These are phyloP conservation scores for Nothoprocta pentlandii DNA, from an alignment of 2,113 vertebrate genomes.

Conservation along the genomic window DNA sequence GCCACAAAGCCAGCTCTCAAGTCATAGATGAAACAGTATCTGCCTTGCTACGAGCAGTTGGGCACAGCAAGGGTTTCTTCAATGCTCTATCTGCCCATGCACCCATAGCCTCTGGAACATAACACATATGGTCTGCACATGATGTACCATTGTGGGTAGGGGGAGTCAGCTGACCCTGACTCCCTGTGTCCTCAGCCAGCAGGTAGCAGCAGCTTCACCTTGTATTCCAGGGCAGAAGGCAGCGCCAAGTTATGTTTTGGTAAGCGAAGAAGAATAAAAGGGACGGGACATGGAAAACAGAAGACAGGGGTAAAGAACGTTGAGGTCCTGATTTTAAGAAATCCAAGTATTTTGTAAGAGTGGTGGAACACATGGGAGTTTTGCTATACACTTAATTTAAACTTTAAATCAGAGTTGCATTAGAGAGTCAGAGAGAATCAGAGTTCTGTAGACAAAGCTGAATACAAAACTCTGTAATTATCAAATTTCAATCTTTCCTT, in stretches of 20 bases:
- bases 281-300: too few relatives aligned
- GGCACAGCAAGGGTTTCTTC: not conserved
- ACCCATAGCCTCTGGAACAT: accelerated
- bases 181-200: too few relatives aligned
- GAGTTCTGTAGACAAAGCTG: not conserved
- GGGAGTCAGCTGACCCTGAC: too few relatives aligned
- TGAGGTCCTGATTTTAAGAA: too few relatives aligned
- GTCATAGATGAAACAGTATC: not conserved
- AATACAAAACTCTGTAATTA: not conserved
- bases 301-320: too few relatives aligned
- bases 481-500: not conserved
- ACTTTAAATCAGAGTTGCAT: not conserved
- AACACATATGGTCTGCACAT: too few relatives aligned
- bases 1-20: not conserved
- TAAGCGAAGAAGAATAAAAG: too few relatives aligned
- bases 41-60: not conserved
- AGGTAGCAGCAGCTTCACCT: too few relatives aligned
- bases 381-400: not conserved
- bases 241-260: too few relatives aligned
- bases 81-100: not conserved
- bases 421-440: not conserved
- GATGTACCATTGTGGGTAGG: too few relatives aligned
- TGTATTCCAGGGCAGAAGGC: too few relatives aligned
- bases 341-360: too few relatives aligned
- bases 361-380: not conserved